Base-by-base conservation (phyloP, 2,113 vertebrate genomes). In the Pangasianodon hypophthalmus region DNA sequence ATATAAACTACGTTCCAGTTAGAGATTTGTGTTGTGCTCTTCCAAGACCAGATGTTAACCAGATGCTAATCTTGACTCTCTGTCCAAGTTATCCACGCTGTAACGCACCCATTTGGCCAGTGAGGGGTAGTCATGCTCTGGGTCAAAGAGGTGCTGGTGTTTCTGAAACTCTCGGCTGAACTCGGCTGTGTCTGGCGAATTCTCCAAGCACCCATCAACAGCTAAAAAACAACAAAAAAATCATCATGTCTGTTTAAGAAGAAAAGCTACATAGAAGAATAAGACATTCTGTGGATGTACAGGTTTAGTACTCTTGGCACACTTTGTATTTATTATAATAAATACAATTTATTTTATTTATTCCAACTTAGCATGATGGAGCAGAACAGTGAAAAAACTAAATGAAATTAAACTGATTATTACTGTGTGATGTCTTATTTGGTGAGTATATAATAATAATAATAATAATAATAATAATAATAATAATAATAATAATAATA, bases 141-240 rank as follows among this genome's bases (percentile, higher is more conserved):
- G 97, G 93, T 99, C 97, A 89, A 97, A 99, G 56, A 98, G 97
- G 88, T 98, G 97, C 91, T 99, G 98, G 91, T 99, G 97, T 92
- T 98, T 96, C 89, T 99, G 98, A 92, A 98, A 99, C 92, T 99
- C 97, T 93, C 96, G 96, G 95, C 98, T 99, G 95, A 99, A 99
- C 93, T 98, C 97, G 0, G 98, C 98, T 8, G 98, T 99, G 95
- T 99, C 98, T 0, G 98, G 98, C 41, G 97, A 97, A 41, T 98
- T 97, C 94, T 98, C 98, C 92, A 99, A 93, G 92, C 98, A 99
- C 48, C 98, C 98, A 64, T 99, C 97, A 88, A 95, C 95, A 90
- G 92, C 97, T 98, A 92, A 6, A 48, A 75, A 48, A 52, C 81
- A 11, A 85, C 24, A 48, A 82, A 24, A 88, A 50, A 41, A n/a